phyloP scores from a whole-genome alignment of 2,888 invertebrate species.

The Arrhopalites spinosus region DNA sequence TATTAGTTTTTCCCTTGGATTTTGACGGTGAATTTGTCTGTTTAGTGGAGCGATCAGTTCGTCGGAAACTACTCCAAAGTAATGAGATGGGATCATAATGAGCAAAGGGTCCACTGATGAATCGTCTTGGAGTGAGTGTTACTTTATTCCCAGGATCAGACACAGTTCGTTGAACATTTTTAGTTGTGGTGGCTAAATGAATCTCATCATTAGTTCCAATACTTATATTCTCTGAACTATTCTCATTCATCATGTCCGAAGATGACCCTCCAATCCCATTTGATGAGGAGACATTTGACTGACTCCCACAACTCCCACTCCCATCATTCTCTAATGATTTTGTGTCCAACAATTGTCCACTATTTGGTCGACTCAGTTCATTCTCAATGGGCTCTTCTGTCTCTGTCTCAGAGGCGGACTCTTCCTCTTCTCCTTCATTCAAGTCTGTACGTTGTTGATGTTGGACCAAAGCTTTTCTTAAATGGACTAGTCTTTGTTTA shows the following conservation, averaged over 20 bases:
- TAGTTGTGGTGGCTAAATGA: slow-evolving; percentile 30
- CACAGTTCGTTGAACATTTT: slow-evolving; percentile 56
- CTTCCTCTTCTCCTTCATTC: slow-evolving; percentile 52
- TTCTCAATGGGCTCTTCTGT: slow-evolving; percentile 50
- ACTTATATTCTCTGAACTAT: slow-evolving; percentile 55
- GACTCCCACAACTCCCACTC: slow-evolving; percentile 52
- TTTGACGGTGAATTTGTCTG: slow-evolving; percentile 46
- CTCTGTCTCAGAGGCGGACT: slow-evolving; percentile 55
- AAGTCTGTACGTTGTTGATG: slow-evolving; percentile 48
- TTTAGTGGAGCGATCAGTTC: slow-evolving; percentile 48
- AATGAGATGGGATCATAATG: slow-evolving; percentile 56
- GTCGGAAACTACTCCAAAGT: slow-evolving; percentile 56
- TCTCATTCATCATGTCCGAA: slow-evolving; percentile 54
- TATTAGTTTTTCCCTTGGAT: slow-evolving; percentile 54
- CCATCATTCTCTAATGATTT: slow-evolving; percentile 5
- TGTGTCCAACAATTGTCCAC: not conserved
- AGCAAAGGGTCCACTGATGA: slow-evolving; percentile 55
- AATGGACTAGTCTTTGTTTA: slow-evolving; percentile 67
- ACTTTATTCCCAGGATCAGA: slow-evolving; percentile 56
- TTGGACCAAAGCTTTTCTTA: slow-evolving; percentile 53
- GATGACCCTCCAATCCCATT: slow-evolving; percentile 52
- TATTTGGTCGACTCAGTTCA: slow-evolving; percentile 4
- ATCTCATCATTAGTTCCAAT: slow-evolving; percentile 46
- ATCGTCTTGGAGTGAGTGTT: slow-evolving; percentile 54
- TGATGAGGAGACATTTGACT: slow-evolving; percentile 54